Evolutionary conservation across 2,888 invertebrate species (phyloP).

Genomic region (Nomada hirtipes): DNA sequence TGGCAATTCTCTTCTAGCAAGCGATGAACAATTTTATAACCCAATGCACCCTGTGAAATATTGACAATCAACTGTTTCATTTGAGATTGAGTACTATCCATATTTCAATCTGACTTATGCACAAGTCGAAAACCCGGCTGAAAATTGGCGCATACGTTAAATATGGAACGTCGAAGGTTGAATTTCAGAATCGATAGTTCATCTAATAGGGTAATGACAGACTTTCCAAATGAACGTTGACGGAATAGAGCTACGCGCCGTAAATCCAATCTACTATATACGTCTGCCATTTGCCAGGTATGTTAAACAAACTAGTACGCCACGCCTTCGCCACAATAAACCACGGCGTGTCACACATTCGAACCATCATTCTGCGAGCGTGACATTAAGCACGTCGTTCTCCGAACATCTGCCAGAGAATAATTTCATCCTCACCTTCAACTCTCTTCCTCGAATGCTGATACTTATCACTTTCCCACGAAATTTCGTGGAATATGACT

Average conservation of each 20-base stretch:
- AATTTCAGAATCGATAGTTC: too few species aligned
- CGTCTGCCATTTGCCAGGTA: neutral
- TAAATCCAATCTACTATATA: neutral
- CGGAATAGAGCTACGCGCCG: neutral
- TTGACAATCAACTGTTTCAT: neutral
- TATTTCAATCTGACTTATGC: too few species aligned
- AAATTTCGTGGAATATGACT: too few species aligned
- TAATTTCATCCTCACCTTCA: neutral
- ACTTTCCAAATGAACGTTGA: neutral
- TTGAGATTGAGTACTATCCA: neutral
- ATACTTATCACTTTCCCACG: neutral
- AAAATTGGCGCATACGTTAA: too few species aligned
- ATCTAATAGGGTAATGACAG: too few species aligned
- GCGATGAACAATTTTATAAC: conserved; percentile 2
- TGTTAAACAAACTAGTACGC: neutral
- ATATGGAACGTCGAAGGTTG: too few species aligned
- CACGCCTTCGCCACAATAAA: neutral
- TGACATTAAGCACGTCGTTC: neutral
- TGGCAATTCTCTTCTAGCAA: neutral
- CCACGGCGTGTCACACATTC: neutral
- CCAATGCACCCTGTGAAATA: neutral
- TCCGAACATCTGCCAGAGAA: neutral
- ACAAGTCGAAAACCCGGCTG: too few species aligned
- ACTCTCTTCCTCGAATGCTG: neutral
- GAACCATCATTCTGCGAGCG: neutral